Evolutionary conservation across 2,888 invertebrate genomes (phyloP).

Genomic region (Esperia sulphurella): DNA sequence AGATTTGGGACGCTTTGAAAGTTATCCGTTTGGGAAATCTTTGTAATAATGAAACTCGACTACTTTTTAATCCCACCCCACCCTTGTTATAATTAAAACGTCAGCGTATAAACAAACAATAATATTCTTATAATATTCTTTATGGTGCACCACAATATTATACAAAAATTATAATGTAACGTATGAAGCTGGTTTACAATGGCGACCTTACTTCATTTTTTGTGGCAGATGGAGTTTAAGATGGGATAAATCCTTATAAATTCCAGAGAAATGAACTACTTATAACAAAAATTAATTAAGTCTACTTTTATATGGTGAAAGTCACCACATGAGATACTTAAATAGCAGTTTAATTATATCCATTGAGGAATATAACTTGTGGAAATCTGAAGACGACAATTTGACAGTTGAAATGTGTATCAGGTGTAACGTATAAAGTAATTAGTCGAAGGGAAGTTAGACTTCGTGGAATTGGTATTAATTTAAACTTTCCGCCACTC

Average conservation of each 20-base stretch:
- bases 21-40: neutral
- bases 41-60: neutral
- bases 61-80: neutral
- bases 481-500: conserved; percentile 43
- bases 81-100: neutral
- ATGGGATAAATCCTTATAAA: too few species aligned
- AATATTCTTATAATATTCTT: too few species aligned
- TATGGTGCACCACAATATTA: too few species aligned
- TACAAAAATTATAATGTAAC: too few species aligned
- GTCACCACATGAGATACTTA: neutral
- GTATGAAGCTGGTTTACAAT: too few species aligned
- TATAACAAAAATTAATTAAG: too few species aligned
- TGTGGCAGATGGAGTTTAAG: too few species aligned
- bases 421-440: conserved; percentile 6
- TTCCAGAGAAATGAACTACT: too few species aligned
- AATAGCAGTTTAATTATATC: too few species aligned
- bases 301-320: too few species aligned
- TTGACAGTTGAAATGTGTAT: neutral
- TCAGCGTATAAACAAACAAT: too few species aligned
- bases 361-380: neutral
- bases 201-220: too few species aligned
- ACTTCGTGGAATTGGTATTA: conserved; percentile 45
- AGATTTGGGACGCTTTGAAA: neutral
- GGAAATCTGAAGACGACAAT: neutral
- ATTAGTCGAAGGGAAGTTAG: conserved; percentile 22